Evolutionary conservation across 2,797 vertebrate genomes (phyloP), one percentile per base, ranked within the genome.

Genomic region (Bradypodion pumilum): DNA sequence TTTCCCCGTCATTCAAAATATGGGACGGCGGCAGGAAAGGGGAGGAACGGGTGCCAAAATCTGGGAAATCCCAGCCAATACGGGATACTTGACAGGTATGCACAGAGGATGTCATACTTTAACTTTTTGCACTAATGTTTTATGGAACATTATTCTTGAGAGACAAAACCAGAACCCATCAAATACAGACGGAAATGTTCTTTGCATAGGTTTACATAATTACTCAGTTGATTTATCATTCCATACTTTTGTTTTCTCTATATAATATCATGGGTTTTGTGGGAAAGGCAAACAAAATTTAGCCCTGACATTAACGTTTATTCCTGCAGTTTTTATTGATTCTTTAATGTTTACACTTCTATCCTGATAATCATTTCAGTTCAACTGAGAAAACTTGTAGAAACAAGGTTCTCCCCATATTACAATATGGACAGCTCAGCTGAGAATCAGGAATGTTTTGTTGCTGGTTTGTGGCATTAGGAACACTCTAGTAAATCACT

Each of bases 41-140:
- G n/a, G n/a, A n/a, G n/a, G n/a, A n/a, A n/a, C n/a, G n/a, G n/a
- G n/a, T n/a, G n/a, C n/a, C n/a, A n/a, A n/a, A n/a, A n/a, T n/a
- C n/a, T n/a, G n/a, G n/a, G n/a, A n/a, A n/a, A n/a, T n/a, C n/a
- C n/a, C n/a, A n/a, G n/a, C n/a, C n/a, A n/a, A n/a, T n/a, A n/a
- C n/a, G n/a, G n/a, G n/a, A n/a, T n/a, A n/a, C n/a, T n/a, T n/a
- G n/a, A n/a, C n/a, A n/a, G n/a, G n/a, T n/a, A n/a, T n/a, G n/a
- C 4, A 82, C 1, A 42, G 27, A 2, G 4, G 74, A 9, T 10
- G 80, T 69, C 85, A 2, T 5, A 62, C 52, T 87, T 81, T 85
- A 87, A 88, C 66, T 66, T 77, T 79, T 85, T 80, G 89, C 21
- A 32, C 49, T 79, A 46, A 44, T 3, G 29, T 74, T 84, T 23